Evolutionary conservation across 2,797 vertebrate genomes (phyloP).

Genomic region (Cynopterus sphinx): DNA sequence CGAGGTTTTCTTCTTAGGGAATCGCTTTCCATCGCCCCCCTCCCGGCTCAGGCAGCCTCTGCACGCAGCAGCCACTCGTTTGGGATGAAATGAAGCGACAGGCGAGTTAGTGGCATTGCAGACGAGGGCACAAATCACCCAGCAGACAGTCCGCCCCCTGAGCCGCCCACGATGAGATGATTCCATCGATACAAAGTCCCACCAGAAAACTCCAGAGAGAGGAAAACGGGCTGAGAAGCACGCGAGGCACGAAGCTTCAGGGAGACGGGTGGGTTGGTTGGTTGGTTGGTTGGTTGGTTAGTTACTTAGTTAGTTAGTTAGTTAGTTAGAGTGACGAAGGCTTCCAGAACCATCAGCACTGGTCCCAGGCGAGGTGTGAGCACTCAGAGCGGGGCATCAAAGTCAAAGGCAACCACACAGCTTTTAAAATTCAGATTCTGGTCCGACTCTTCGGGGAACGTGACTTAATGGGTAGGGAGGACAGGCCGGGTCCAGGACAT

Average conservation of each 20-base stretch:
- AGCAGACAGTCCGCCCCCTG: not conserved
- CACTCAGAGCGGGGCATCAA: not conserved
- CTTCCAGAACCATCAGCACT: too few species aligned
- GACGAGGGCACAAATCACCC: not conserved
- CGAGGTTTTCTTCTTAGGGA: not conserved
- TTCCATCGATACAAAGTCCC: not conserved
- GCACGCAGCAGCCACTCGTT: not conserved
- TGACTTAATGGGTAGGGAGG: not conserved
- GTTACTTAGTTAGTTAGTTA: too few species aligned
- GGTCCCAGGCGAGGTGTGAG: not conserved
- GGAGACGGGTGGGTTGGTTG: not conserved
- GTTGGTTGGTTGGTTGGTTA: too few species aligned
- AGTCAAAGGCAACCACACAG: not conserved
- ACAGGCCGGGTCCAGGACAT: not conserved
- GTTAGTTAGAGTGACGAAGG: not conserved
- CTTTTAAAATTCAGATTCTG: not conserved
- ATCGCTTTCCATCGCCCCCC: not conserved
- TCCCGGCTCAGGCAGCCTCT: too few species aligned
- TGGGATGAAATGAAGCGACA: not conserved
- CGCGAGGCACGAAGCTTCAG: not conserved
- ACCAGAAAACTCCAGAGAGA: not conserved
- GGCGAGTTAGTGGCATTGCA: rapidly evolving
- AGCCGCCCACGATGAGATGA: not conserved
- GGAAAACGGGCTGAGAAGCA: not conserved
- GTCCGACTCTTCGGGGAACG: too few species aligned